A percentile compares a stretch with the other conserved stretches of the same genome.
These are phyloP conservation scores for Cebus imitator DNA, from an alignment of 2,113 vertebrate genomes.

Conservation along the genomic window DNA sequence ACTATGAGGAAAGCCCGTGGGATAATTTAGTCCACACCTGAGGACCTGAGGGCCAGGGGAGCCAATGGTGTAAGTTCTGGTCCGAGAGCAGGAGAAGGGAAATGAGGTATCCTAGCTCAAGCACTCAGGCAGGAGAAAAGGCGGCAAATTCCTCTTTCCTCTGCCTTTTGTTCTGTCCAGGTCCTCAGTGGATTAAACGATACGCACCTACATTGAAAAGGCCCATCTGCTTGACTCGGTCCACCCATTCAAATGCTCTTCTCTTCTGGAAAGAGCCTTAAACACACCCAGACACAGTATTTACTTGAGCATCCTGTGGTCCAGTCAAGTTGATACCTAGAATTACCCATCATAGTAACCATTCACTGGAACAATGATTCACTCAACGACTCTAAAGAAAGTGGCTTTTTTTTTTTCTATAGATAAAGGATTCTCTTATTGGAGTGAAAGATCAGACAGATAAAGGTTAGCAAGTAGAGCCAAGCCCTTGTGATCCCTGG, in stretches of 20 bases:
- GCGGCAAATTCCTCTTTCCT: not conserved
- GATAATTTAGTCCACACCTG: not conserved
- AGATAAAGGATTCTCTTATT: not conserved
- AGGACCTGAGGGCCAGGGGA: not conserved
- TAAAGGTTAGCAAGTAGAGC: not conserved
- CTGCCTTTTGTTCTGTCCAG: not conserved
- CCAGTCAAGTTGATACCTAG: not conserved
- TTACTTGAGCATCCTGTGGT: not conserved
- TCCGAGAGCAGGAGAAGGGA: not conserved
- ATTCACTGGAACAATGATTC: not conserved
- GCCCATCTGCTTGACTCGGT: not conserved
- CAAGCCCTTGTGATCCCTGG: not conserved
- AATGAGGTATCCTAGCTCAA: not conserved
- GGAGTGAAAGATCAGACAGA: not conserved
- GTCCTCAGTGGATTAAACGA: not conserved
- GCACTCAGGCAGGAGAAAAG: not conserved
- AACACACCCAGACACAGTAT: not conserved
- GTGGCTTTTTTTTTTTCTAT: not conserved
- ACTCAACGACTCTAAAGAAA: not conserved
- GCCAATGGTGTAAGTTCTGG: not conserved
- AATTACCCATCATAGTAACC: not conserved
- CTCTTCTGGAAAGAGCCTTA: not conserved
- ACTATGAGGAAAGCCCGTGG: not conserved
- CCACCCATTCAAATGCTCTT: not conserved
- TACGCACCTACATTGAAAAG: not conserved